A percentile compares a stretch with the other conserved stretches of the same genome.
phyloP scores from a whole-genome alignment of 2,113 vertebrate genomes.

The Corythoichthys intestinalis region DNA sequence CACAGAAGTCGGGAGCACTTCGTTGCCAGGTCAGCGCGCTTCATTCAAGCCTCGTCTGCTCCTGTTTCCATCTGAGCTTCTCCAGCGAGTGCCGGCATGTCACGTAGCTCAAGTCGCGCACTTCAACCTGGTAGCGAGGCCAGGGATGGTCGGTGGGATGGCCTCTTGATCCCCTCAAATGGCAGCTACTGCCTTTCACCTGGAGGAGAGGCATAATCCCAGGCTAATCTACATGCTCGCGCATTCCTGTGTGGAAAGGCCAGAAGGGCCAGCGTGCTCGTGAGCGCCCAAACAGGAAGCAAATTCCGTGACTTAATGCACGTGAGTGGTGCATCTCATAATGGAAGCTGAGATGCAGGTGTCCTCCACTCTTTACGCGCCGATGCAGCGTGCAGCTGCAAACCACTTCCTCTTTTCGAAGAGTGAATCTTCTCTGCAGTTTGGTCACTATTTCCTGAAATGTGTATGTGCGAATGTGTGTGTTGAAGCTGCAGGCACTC shows the following conservation, averaged over 20 bases:
- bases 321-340: background rate
- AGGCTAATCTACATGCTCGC: slow-evolving; percentile 56
- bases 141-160: slow-evolving; percentile 31
- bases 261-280: slow-evolving; percentile 1
- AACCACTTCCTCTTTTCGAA: slow-evolving; percentile 71
- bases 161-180: background rate
- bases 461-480: background rate
- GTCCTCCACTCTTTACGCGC: background rate
- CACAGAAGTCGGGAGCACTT: slow-evolving; percentile 54
- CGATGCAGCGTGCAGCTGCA: slow-evolving; percentile 45
- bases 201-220: slow-evolving; percentile 39
- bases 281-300: slow-evolving; percentile 12
- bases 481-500: no score
- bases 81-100: slow-evolving; percentile 28
- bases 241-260: slow-evolving; percentile 53
- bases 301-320: slow-evolving; percentile 11
- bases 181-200: slow-evolving; percentile 58
- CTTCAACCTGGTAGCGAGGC: slow-evolving; percentile 48
- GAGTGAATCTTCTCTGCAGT: slow-evolving; percentile 70
- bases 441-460: slow-evolving; percentile 67
- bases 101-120: slow-evolving; percentile 39
- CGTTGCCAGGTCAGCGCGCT: slow-evolving; percentile 38
- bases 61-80: slow-evolving; percentile 32
- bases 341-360: background rate
- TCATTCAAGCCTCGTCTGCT: slow-evolving; percentile 36